Conservation (phyloP, 2,113 vertebrate genomes). For the Scopus umbretta region DNA sequence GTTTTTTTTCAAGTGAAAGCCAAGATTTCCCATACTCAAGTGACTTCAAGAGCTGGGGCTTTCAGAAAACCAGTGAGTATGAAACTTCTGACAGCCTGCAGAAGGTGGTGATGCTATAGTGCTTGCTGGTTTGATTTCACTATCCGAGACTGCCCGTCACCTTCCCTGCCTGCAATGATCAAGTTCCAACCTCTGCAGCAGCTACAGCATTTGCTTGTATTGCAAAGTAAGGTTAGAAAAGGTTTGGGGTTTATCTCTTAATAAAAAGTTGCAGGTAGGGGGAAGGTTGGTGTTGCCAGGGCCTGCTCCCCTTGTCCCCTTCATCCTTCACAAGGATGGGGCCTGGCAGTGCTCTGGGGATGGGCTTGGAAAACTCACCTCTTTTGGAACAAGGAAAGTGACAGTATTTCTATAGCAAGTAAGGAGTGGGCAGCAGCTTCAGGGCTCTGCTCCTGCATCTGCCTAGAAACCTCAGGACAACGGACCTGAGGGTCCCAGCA, state of each 20-base stretch:
- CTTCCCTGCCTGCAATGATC: background rate
- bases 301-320: background rate
- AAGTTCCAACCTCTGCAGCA: background rate
- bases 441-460: background rate
- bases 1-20: background rate
- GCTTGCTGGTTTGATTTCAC: background rate
- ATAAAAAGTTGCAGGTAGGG: background rate
- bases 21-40: background rate
- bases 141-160: background rate
- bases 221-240: background rate
- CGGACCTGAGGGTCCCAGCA: background rate
- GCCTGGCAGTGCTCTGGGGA: background rate
- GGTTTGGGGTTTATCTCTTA: background rate
- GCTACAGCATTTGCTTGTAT: background rate
- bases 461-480: background rate
- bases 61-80: background rate
- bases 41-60: background rate
- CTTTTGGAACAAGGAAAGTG: background rate
- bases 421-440: background rate
- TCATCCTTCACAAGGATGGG: background rate
- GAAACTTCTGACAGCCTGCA: background rate
- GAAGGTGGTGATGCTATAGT: background rate
- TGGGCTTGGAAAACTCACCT: background rate
- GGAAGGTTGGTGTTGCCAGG: background rate
- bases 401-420: background rate